Conservation (phyloP, 2,888 invertebrate species). For the Eupithecia pulchellata region DNA sequence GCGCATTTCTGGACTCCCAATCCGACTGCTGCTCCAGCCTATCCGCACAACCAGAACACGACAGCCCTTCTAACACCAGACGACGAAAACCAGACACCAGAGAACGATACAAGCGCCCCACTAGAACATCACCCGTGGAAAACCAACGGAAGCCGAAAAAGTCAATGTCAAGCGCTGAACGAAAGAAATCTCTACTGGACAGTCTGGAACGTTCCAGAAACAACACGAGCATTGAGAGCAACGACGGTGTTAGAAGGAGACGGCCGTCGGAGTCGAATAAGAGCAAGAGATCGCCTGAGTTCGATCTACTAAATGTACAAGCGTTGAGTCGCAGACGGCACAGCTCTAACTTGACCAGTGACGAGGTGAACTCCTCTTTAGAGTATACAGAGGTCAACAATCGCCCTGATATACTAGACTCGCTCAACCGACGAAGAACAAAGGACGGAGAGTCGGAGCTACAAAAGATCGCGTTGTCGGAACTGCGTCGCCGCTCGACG, state of each 20-base stretch:
- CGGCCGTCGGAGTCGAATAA: slow-evolving; percentile 74
- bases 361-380: slow-evolving; percentile 79
- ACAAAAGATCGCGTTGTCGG: slow-evolving; percentile 74
- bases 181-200: slow-evolving; percentile 79
- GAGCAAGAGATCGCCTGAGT: slow-evolving; percentile 78
- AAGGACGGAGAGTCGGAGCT: slow-evolving; percentile 69
- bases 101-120: slow-evolving; percentile 73
- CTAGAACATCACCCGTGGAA: slow-evolving; percentile 72
- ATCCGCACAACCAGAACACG: slow-evolving; percentile 87
- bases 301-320: slow-evolving; percentile 76
- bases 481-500: slow-evolving; percentile 75
- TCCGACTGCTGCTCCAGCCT: slow-evolving; percentile 94
- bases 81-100: slow-evolving; percentile 74
- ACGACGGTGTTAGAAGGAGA: slow-evolving; percentile 72
- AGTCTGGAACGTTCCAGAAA: slow-evolving; percentile 79
- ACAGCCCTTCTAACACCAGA: slow-evolving; percentile 71
- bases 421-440: slow-evolving; percentile 67
- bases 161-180: slow-evolving; percentile 81
- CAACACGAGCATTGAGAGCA: slow-evolving; percentile 80
- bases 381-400: slow-evolving; percentile 82
- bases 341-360: slow-evolving; percentile 81
- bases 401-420: slow-evolving; percentile 79
- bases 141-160: slow-evolving; percentile 78
- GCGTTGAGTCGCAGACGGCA: slow-evolving; percentile 75
- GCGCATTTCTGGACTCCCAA: slow-evolving; percentile 95